Percentiles rank a stretch among this genome's conserved stretches.
Conservation (phyloP, 2,113 vertebrate genomes). For the Lepisosteus oculatus region DNA sequence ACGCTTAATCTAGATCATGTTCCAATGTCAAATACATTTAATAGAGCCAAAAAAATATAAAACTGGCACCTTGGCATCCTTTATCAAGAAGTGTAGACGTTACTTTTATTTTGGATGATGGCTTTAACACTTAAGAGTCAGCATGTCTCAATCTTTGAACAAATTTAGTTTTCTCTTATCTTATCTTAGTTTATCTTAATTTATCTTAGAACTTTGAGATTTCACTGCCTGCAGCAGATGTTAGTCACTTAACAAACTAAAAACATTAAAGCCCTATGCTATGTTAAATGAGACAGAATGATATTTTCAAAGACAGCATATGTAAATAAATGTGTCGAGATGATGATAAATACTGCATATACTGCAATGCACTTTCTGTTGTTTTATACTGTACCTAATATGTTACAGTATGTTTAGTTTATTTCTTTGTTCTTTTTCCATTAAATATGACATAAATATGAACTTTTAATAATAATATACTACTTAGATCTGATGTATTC, state of each 20-base stretch:
- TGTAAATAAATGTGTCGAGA: too few relatives aligned
- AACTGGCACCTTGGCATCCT: constrained; percentile 43
- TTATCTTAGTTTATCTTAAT: too few relatives aligned
- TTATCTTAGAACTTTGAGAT: constrained; percentile 74
- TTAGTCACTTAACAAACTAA: constrained; percentile 30
- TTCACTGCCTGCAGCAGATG: constrained; percentile 50
- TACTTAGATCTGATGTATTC: too few relatives aligned
- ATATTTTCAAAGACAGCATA: neutral
- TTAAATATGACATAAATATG: too few relatives aligned
- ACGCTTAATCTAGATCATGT: constrained; percentile 36
- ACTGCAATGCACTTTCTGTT: too few relatives aligned
- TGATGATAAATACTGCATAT: too few relatives aligned
- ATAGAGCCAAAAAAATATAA: constrained; percentile 29
- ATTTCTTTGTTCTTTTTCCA: too few relatives aligned
- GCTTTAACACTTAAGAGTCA: constrained; percentile 50
- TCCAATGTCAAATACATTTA: constrained; percentile 51
- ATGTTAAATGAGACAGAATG: constrained; percentile 29
- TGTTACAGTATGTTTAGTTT: too few relatives aligned
- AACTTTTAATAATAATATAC: too few relatives aligned
- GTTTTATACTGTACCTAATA: too few relatives aligned
- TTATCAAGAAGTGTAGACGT: constrained; percentile 37
- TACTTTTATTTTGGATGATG: constrained; percentile 38
- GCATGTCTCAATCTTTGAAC: constrained; percentile 55
- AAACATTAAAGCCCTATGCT: constrained; percentile 49
- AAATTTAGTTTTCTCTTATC: constrained; percentile 66